Conservation (phyloP, 2,888 invertebrate genomes). For the Drosophila niveifrons region DNA sequence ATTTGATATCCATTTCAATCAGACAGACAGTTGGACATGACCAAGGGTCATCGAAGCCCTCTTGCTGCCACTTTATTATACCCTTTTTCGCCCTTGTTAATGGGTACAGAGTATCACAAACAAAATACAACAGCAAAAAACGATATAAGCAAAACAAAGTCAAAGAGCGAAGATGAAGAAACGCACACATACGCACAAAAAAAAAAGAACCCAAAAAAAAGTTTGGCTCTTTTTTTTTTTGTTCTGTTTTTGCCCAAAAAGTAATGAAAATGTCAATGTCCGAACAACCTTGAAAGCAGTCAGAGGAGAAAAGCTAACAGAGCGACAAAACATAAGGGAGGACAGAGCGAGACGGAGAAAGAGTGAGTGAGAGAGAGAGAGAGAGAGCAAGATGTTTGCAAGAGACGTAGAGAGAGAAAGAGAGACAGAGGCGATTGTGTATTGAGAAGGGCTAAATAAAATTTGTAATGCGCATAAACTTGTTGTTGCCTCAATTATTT, state of each 20-base stretch:
- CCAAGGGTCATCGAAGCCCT: background rate
- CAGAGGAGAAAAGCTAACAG: slow-evolving; percentile 77
- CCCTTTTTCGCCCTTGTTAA: slow-evolving; percentile 4
- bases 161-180: slow-evolving; percentile 64
- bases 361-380: slow-evolving; percentile 16
- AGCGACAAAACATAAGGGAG: slow-evolving; percentile 49
- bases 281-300: slow-evolving; percentile 86
- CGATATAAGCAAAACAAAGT: slow-evolving; percentile 48
- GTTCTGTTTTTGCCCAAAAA: slow-evolving; percentile 66
- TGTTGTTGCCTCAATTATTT: slow-evolving; percentile 42
- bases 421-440: slow-evolving; percentile 20
- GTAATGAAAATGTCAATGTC: slow-evolving; percentile 85
- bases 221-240: slow-evolving; percentile 48
- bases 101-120: slow-evolving; percentile 13
- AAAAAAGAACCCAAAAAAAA: slow-evolving; percentile 43
- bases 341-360: slow-evolving; percentile 27
- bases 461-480: slow-evolving; percentile 76
- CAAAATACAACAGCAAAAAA: slow-evolving; percentile 23
- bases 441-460: slow-evolving; percentile 60
- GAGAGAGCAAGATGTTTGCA: slow-evolving; percentile 15
- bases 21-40: slow-evolving; percentile 1
- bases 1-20: background rate
- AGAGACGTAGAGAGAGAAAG: slow-evolving; percentile 15
- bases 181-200: slow-evolving; percentile 55
- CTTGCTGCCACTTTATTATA: slow-evolving; percentile 12